Evolutionary conservation across 2,888 invertebrate genomes (phyloP).

Genomic region (Nemotelus pantherinus): DNA sequence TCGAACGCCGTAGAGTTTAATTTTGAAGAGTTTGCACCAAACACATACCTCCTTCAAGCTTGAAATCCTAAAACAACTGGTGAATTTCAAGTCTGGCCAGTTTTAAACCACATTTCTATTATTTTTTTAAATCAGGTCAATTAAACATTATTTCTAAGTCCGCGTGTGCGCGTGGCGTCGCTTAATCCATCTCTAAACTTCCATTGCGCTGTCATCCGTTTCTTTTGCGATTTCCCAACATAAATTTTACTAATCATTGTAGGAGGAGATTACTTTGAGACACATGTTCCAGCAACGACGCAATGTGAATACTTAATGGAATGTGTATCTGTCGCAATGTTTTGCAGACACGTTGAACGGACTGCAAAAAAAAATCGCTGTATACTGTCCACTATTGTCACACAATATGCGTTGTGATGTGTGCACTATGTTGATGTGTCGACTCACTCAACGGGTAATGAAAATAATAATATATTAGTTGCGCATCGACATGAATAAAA

Average conservation of each 20-base stretch:
- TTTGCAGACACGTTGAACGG: neutral
- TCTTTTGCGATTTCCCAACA: constrained; percentile 47
- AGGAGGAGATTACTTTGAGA: constrained; percentile 48
- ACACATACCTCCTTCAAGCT: no score
- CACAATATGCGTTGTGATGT: constrained; percentile 6
- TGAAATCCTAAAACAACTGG: no score
- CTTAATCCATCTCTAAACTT: neutral
- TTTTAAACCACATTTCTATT: no score
- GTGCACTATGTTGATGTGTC: constrained; percentile 13
- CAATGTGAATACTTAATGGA: constrained; percentile 35
- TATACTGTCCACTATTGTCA: neutral
- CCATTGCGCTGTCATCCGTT: neutral
- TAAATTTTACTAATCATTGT: constrained; percentile 47
- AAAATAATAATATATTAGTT: constrained; percentile 30
- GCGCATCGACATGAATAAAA: constrained; percentile 26
- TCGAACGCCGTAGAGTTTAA: no score
- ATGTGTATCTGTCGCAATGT: neutral
- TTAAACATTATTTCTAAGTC: constrained; percentile 1
- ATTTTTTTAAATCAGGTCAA: neutral
- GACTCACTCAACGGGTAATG: constrained; percentile 34
- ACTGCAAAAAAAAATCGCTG: neutral
- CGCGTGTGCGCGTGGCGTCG: neutral
- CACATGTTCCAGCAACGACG: constrained; percentile 45
- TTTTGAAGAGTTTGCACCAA: no score
- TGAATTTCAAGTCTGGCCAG: no score